Evolutionary conservation across 2,888 invertebrate genomes (phyloP).

Genomic region (Galerucella calmariensis): DNA sequence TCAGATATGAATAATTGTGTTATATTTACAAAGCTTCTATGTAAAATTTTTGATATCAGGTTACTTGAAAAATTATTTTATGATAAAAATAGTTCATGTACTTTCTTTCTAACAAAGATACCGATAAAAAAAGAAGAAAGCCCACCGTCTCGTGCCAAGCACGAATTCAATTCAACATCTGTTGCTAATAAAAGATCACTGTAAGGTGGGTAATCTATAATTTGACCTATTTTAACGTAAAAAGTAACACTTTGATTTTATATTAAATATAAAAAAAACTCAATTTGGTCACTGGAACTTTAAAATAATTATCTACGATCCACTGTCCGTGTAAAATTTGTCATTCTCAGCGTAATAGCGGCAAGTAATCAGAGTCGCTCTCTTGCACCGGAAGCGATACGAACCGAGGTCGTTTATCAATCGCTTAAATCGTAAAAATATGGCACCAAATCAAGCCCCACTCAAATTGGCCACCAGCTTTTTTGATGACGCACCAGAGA

Average conservation of each 20-base stretch:
- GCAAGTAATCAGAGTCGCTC: neutral
- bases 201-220: neutral
- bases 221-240: neutral
- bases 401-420: conserved; percentile 1
- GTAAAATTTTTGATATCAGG: neutral
- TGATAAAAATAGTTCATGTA: neutral
- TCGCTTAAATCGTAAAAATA: neutral
- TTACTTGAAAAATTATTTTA: neutral
- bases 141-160: conserved; percentile 4
- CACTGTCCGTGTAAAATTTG: neutral
- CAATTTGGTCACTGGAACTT: neutral
- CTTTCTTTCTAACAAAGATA: neutral
- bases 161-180: conserved; percentile 2
- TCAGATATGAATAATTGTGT: too few species aligned
- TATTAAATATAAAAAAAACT: neutral
- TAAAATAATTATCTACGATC: neutral
- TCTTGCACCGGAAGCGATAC: neutral
- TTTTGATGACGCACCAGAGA: neutral
- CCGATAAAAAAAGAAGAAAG: neutral
- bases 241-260: neutral
- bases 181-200: neutral
- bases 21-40: neutral
- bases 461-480: neutral
- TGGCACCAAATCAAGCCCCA: neutral
- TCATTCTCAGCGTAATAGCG: neutral